Conservation (phyloP, 2,888 invertebrate genomes). For the Pristionchus fissidentatus region DNA sequence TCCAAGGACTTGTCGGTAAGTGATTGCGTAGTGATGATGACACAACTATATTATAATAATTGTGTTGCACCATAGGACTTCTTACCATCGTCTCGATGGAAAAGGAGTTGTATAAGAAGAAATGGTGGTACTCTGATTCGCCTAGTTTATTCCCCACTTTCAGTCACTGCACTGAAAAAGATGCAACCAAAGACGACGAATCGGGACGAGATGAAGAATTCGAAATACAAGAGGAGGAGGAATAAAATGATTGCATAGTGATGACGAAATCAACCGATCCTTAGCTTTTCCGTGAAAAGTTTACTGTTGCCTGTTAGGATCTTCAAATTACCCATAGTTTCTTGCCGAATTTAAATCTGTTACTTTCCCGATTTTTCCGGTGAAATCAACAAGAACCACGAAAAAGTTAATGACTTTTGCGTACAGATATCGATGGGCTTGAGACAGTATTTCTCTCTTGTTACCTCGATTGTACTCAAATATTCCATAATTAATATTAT, state of each 20-base stretch:
- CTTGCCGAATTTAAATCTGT: constrained; percentile 6
- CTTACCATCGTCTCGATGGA: too few relatives aligned
- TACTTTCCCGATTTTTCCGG: background rate
- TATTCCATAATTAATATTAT: constrained; percentile 21
- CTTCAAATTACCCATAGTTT: background rate
- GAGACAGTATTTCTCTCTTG: constrained; percentile 33
- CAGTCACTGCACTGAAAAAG: constrained; percentile 26
- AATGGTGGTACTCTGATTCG: too few relatives aligned
- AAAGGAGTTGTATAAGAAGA: too few relatives aligned
- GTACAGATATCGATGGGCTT: background rate
- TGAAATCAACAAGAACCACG: background rate
- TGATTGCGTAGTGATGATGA: too few relatives aligned
- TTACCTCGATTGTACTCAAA: background rate
- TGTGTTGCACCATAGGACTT: too few relatives aligned
- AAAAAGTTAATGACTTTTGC: background rate
- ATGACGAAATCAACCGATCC: too few relatives aligned
- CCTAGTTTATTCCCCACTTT: background rate
- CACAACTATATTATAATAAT: too few relatives aligned
- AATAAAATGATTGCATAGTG: background rate
- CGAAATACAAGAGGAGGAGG: background rate
- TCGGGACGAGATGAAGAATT: background rate
- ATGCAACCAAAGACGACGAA: background rate
- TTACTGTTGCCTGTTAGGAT: constrained; percentile 13
- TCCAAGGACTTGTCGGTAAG: constrained; percentile 69
- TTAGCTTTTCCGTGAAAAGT: background rate